Evolutionary conservation across 2,797 vertebrate genomes (phyloP).

Genomic region (Philypnodon macrostomus): DNA sequence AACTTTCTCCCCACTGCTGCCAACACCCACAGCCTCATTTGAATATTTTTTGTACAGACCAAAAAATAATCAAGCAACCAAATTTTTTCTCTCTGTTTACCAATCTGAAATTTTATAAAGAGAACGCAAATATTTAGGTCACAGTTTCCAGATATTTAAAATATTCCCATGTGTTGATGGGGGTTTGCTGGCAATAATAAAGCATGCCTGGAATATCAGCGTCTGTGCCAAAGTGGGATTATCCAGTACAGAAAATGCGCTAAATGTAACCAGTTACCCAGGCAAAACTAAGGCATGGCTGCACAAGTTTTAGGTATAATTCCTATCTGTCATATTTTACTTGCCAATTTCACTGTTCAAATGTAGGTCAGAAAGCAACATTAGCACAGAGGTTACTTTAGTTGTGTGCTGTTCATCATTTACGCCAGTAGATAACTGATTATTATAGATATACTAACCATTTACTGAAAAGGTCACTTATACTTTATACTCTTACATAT

Average conservation of each 20-base stretch:
- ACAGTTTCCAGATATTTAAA: conserved; percentile 50
- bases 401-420: too few relatives aligned
- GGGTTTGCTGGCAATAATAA: conserved; percentile 51
- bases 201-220: conserved; percentile 46
- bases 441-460: too few relatives aligned
- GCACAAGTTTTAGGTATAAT: conserved; percentile 12
- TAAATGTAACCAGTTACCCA: conserved; percentile 56
- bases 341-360: conserved; percentile 9
- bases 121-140: conserved; percentile 53
- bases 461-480: not conserved
- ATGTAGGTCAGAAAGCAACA: conserved; percentile 21
- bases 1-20: conserved; percentile 41
- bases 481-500: not conserved
- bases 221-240: conserved; percentile 54
- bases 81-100: conserved; percentile 25
- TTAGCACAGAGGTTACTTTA: not conserved
- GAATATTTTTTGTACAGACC: conserved; percentile 58
- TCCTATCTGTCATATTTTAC: conserved; percentile 18
- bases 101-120: conserved; percentile 22
- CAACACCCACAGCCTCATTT: conserved; percentile 52
- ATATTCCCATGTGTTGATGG: conserved; percentile 49
- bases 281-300: conserved; percentile 18
- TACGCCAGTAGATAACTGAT: too few relatives aligned
- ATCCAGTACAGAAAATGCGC: conserved; percentile 47
- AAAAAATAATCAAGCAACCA: conserved; percentile 57